These are phyloP conservation scores for Sarcophaga caerulescens DNA, from an alignment of 2,888 invertebrate genomes.

Conservation along the genomic window DNA sequence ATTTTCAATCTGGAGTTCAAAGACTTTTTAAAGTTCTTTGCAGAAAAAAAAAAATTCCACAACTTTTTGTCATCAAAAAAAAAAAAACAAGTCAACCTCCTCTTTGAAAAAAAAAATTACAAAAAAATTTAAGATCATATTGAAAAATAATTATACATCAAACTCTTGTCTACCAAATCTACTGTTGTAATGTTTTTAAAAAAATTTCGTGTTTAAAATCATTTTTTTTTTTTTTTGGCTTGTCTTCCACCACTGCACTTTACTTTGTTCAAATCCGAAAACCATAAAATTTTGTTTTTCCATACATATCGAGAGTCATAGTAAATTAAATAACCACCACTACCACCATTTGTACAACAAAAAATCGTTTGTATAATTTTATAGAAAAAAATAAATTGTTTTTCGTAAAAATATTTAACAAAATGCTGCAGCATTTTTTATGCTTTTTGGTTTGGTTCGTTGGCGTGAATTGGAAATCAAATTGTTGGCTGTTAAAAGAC, in stretches of 20 bases:
- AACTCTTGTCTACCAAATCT: slow-evolving; percentile 23
- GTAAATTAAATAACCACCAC: slow-evolving; percentile 24
- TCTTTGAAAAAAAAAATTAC: background rate
- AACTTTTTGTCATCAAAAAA: slow-evolving; percentile 13
- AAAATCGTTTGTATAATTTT: background rate
- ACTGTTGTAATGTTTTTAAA: slow-evolving; percentile 29
- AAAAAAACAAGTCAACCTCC: slow-evolving; percentile 16
- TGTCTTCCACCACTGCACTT: slow-evolving; percentile 30
- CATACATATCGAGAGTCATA: background rate
- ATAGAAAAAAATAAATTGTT: slow-evolving; percentile 13
- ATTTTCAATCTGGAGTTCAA: slow-evolving; percentile 39
- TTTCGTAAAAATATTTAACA: slow-evolving; percentile 15
- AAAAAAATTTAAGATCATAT: background rate
- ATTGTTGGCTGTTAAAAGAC: slow-evolving; percentile 56
- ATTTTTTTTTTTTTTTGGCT: slow-evolving; percentile 9
- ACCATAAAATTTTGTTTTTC: slow-evolving; percentile 25
- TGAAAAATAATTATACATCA: slow-evolving; percentile 51
- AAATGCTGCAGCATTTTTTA: slow-evolving; percentile 34
- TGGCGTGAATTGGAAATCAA: slow-evolving; percentile 61
- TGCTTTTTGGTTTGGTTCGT: slow-evolving; percentile 33
- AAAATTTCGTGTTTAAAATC: slow-evolving; percentile 19
- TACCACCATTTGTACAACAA: slow-evolving; percentile 28
- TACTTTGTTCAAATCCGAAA: slow-evolving; percentile 18
- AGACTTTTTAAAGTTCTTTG: slow-evolving; percentile 13
- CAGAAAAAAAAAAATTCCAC: background rate